Percentiles rank a stretch among this genome's conserved stretches.
These are phyloP conservation scores for Phylloscopus whistleri DNA, from an alignment of 2,113 vertebrate genomes.

Conservation along the genomic window DNA sequence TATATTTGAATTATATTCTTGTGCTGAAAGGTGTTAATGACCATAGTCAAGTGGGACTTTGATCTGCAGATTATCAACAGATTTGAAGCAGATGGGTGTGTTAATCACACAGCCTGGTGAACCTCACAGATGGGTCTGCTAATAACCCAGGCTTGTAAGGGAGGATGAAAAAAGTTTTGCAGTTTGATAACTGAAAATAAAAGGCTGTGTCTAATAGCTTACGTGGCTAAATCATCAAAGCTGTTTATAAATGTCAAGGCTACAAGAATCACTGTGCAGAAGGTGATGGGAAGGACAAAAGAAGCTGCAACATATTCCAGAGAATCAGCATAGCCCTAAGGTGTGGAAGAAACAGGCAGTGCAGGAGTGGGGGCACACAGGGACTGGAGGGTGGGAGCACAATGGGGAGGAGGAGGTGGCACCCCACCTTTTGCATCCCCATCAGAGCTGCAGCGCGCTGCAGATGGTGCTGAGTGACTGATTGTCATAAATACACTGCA, in stretches of 20 bases:
- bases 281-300: not conserved
- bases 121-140: not conserved
- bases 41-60: not conserved
- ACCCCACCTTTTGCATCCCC: not conserved
- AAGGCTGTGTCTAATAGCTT: not conserved
- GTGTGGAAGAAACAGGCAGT: not conserved
- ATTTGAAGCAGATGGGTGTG: constrained; percentile 4
- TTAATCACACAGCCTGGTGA: not conserved
- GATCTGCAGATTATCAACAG: not conserved
- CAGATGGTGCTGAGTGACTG: not conserved
- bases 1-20: not conserved
- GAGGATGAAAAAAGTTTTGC: not conserved
- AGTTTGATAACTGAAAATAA: constrained; percentile 10
- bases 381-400: not conserved
- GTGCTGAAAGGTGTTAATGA: not conserved
- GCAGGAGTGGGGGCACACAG: rapidly evolving
- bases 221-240: not conserved
- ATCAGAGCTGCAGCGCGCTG: not conserved
- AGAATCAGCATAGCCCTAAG: not conserved
- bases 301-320: not conserved
- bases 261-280: not conserved
- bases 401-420: rapidly evolving
- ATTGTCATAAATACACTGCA: not conserved
- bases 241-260: not conserved
- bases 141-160: not conserved